A percentile compares a stretch with the other conserved stretches of the same genome.
Evolutionary conservation across 2,113 vertebrate genomes (phyloP).

Genomic region (Tichodroma muraria): DNA sequence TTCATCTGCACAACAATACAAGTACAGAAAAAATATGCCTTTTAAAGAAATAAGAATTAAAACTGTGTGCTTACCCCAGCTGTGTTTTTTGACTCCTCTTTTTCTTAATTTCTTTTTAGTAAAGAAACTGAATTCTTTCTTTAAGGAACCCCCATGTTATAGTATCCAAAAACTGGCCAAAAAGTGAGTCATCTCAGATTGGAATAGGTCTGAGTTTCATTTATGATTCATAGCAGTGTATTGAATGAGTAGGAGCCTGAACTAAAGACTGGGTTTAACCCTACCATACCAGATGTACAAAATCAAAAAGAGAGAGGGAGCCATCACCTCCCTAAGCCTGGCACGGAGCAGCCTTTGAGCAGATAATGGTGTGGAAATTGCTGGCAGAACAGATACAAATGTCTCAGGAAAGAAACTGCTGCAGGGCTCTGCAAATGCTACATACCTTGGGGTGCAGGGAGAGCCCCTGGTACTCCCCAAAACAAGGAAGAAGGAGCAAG

Average conservation of each 20-base stretch:
- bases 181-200: not conserved
- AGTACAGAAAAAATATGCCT: not conserved
- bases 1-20: not conserved
- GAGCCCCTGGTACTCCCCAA: not conserved
- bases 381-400: not conserved
- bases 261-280: not conserved
- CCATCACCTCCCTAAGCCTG: not conserved
- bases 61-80: not conserved
- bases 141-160: not conserved
- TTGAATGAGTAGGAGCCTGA: not conserved
- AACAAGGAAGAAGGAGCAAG: not conserved
- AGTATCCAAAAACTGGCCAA: not conserved
- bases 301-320: not conserved
- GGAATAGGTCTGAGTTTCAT: not conserved
- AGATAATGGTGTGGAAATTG: not conserved
- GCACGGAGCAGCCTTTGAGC: not conserved
- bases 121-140: not conserved
- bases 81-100: not conserved
- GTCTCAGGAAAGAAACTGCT: not conserved
- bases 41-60: not conserved
- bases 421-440: not conserved
- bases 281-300: not conserved
- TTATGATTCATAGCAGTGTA: not conserved
- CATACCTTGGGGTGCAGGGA: not conserved
- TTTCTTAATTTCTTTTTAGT: not conserved